Base-by-base conservation (phyloP, 2,113 vertebrate species). In the Peromyscus californicus region DNA sequence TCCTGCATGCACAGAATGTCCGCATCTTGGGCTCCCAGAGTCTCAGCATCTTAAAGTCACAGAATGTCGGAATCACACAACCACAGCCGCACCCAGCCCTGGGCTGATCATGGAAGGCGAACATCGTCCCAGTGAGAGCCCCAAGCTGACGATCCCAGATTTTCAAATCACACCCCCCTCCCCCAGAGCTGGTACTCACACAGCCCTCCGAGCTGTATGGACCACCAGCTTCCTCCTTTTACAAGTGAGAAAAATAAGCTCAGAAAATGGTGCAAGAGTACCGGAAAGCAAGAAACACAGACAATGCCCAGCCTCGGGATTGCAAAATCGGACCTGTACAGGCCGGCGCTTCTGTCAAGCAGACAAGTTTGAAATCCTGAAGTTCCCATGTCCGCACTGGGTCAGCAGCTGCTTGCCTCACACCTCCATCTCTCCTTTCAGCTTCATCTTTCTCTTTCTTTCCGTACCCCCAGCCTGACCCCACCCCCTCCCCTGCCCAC, bases 1-100 rank as follows among this genome's bases (percentile, higher is more conserved):
- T 96, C 83, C 94, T 92, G 57, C 90, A 96, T 96, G 96, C 97
- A 97, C 97, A 97, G 96, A 98, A 87, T 61, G 91, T 96, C 97
- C n/a, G 54, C 67, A 51, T 93, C 97, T 93, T 93, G 3, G 26
- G 89, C 88, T 97, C 74, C 87, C 29, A 48, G 87, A 90, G 74
- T 63, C 83, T 93, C 80, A 74, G 75, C 91, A 80, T 94, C 93
- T 98, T 97, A 96, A 97, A 97, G 90, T 94, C 89, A 93, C 96
- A 97, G 94, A 96, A 94, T 97, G 98, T 93, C 12, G 16, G 72
- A 82, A 91, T 69, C 85, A 83, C 42, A 94, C 82, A 70, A 45
- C 90, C 94, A 84, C 63, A 11, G 86, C 72, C 39, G 72, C 67
- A 61, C 61, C 59, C 67, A 19, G 76, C 45, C 57, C 94, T 33